These are phyloP conservation scores for Trididemnum miniatum DNA, from an alignment of 23 tunicate species.

Conservation along the genomic window DNA sequence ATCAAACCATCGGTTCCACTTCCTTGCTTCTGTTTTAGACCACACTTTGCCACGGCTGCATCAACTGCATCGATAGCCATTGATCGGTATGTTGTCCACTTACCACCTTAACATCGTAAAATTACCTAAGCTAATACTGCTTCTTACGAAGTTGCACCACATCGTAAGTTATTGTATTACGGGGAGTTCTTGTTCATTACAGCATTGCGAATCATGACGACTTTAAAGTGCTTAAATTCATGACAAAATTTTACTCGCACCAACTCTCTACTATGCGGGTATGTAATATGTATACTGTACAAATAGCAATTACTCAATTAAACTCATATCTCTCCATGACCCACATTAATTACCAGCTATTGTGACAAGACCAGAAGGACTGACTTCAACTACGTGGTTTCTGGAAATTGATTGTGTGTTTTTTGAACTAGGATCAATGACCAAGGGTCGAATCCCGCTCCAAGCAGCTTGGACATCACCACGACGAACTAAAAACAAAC, in stretches of 20 bases:
- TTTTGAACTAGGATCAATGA: constrained; percentile 75
- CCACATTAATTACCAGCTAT: constrained; percentile 67
- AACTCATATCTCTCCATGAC: background rate
- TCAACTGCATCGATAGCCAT: constrained; percentile 89
- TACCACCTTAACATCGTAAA: constrained; percentile 92
- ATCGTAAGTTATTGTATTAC: no score
- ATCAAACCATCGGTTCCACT: constrained; percentile 82
- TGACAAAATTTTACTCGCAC: no score
- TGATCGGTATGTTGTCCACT: constrained; percentile 96
- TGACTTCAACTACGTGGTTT: constrained; percentile 94
- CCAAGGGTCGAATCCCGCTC: constrained; percentile 95
- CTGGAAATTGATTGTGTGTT: constrained; percentile 92
- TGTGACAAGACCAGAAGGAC: constrained; percentile 71
- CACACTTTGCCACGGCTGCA: constrained; percentile 74
- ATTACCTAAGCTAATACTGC: no score
- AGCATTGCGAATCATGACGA: no score
- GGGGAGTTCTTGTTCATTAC: no score
- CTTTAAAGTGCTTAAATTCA: no score
- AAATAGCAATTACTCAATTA: no score
- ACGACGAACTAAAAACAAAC: constrained; percentile 64
- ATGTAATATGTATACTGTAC: no score
- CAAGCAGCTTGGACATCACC: constrained; percentile 96
- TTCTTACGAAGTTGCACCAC: no score
- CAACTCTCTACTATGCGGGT: no score
- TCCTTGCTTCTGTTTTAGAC: constrained; percentile 41